Evolutionary conservation across 2,113 vertebrate species (phyloP).

Genomic region (Dermatemys mawii): DNA sequence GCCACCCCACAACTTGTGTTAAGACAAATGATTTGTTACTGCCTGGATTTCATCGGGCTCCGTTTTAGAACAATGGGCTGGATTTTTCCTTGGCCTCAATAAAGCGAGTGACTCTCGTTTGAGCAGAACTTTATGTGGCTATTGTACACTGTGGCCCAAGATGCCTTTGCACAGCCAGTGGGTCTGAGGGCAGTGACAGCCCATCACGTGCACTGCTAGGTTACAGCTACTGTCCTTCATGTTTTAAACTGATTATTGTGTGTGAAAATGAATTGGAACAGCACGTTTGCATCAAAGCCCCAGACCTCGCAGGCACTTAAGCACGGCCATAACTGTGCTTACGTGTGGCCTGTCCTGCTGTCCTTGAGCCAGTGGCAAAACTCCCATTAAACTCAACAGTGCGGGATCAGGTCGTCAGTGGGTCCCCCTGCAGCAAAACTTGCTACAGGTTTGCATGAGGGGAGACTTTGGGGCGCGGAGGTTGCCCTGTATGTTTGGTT

Average conservation of each 20-base stretch:
- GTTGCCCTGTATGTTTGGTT: neutral
- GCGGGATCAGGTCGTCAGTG: neutral
- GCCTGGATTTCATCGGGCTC: neutral
- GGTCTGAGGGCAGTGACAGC: neutral
- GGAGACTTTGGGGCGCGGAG: neutral
- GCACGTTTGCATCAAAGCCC: too few species aligned
- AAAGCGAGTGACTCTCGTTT: neutral
- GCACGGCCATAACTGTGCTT: neutral
- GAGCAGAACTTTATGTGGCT: rapidly evolving
- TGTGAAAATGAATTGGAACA: neutral
- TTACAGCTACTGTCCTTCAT: too few species aligned
- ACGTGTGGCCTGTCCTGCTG: neutral
- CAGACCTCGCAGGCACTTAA: too few species aligned
- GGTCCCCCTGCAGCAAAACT: too few species aligned
- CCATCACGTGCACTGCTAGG: rapidly evolving
- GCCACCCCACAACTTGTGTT: rapidly evolving
- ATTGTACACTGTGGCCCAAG: neutral
- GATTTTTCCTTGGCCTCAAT: neutral
- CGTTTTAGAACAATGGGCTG: rapidly evolving
- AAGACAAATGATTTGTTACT: neutral
- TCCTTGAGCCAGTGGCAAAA: neutral
- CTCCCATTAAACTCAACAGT: neutral
- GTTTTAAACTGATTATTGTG: neutral
- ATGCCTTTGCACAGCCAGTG: neutral
- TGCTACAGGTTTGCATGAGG: too few species aligned